Percentiles rank a stretch among this genome's conserved stretches.
Conservation (phyloP, 2,797 vertebrate species). For the Paramormyrops hopkinsi region DNA sequence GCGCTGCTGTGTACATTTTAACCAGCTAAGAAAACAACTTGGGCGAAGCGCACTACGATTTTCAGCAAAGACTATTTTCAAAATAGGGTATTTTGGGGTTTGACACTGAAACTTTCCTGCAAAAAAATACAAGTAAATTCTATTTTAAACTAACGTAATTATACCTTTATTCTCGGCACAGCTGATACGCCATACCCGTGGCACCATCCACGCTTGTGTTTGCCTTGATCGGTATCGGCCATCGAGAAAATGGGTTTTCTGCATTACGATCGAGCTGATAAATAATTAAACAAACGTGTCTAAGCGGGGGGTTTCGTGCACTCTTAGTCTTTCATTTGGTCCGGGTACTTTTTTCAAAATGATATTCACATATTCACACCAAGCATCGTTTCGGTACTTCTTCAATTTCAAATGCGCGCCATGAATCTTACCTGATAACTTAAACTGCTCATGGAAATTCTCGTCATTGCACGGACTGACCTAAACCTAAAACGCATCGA, state of each 20-base stretch:
- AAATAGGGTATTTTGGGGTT: background rate
- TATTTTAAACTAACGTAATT: background rate
- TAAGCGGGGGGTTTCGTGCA: background rate
- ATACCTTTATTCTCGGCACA: background rate
- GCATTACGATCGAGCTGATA: conserved; percentile 1
- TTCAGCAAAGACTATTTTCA: background rate
- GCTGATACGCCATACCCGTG: background rate
- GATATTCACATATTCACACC: background rate
- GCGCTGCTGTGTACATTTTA: background rate
- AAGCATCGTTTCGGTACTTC: background rate
- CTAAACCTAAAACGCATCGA: background rate
- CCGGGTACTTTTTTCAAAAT: background rate
- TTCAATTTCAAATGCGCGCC: background rate
- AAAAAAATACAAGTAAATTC: background rate
- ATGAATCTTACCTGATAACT: background rate
- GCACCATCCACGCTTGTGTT: background rate
- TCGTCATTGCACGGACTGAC: background rate
- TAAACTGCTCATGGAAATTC: background rate
- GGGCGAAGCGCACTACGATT: background rate
- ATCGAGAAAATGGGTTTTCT: background rate
- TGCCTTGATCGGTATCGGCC: background rate
- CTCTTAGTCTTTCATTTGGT: background rate
- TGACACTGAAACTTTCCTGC: background rate
- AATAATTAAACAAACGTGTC: conserved; percentile 12
- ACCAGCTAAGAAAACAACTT: background rate